Conservation (phyloP, 64 coral and sea anemone genomes). For the Montipora cactus region DNA sequence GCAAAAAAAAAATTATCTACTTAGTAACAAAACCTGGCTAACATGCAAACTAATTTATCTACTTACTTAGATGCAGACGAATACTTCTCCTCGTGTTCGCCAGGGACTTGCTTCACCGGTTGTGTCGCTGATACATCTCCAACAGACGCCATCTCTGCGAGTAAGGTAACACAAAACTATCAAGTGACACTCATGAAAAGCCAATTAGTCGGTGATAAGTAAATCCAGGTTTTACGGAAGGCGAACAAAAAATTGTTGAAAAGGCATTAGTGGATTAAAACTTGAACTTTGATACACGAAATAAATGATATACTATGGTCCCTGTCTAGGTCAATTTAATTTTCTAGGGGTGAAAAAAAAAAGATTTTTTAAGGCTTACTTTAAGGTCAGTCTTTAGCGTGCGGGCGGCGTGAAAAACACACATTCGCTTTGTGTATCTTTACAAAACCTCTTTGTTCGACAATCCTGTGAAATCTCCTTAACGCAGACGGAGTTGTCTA, state of each 20-base stretch:
- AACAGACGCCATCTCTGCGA: slow-evolving; percentile 17
- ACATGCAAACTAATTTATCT: background rate
- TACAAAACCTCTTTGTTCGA: background rate
- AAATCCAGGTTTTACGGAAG: background rate
- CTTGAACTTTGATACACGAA: background rate
- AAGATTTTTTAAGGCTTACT: background rate
- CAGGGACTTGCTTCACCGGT: background rate
- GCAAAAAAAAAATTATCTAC: background rate
- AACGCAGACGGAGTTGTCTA: background rate
- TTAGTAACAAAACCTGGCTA: background rate
- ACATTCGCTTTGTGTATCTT: background rate
- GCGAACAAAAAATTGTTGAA: background rate
- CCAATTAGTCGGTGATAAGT: background rate
- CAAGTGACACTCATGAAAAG: background rate
- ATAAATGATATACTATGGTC: background rate
- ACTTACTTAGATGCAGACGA: slow-evolving; percentile 33
- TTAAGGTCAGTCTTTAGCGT: background rate
- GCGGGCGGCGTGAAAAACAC: background rate
- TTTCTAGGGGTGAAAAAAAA: background rate
- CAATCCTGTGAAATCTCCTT: background rate
- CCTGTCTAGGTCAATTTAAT: background rate
- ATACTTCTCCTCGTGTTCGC: background rate
- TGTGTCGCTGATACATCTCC: background rate
- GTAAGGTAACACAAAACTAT: background rate
- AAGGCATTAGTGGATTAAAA: background rate